phyloP scores from a whole-genome alignment of 2,797 vertebrate genomes.

The Phyllotis vaccarum region DNA sequence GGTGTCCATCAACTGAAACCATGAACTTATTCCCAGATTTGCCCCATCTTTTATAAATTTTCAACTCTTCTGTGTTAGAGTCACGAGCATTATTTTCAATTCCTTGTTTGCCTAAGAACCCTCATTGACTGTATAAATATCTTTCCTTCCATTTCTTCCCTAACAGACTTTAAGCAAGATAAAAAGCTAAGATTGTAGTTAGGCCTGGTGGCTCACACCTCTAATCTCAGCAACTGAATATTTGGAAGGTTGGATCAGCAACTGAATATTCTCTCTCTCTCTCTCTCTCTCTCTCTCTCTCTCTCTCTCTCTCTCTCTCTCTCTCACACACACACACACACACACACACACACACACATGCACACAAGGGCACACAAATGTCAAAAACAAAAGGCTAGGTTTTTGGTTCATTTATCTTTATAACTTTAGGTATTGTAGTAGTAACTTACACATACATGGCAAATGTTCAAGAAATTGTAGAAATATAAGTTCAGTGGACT shows the following conservation, averaged over 20 bases:
- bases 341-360: too few species aligned
- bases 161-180: conserved; percentile 42
- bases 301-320: too few species aligned
- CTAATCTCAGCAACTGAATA: neutral
- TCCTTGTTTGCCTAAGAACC: neutral
- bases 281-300: too few species aligned
- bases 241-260: neutral
- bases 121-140: neutral
- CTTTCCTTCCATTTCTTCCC: neutral
- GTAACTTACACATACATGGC: neutral
- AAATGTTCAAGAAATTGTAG: neutral
- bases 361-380: neutral
- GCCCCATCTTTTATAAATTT: neutral
- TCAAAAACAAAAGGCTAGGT: neutral
- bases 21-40: neutral
- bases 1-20: neutral
- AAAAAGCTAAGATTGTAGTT: neutral
- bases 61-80: neutral
- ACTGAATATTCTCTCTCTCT: too few species aligned
- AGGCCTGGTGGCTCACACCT: neutral
- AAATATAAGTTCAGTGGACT: neutral
- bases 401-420: neutral
- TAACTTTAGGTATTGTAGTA: neutral
- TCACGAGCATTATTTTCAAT: neutral
- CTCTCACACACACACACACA: neutral